Evolutionary conservation across 1,140 invertebrate genomes (phyloP).

Genomic region (Stegodyphus mimosarum): DNA sequence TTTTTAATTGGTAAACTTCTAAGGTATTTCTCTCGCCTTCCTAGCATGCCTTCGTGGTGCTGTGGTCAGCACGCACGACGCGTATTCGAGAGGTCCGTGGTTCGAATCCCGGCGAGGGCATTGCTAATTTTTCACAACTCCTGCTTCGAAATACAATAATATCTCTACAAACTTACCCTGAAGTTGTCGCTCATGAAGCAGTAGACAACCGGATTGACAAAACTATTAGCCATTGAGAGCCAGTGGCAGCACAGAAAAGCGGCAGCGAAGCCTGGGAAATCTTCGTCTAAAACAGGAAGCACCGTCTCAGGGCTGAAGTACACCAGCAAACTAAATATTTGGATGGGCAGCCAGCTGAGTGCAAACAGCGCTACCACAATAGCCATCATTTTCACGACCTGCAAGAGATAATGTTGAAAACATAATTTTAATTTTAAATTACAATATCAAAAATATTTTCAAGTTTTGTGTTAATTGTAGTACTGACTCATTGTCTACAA

Average conservation of each 20-base stretch:
- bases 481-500: neutral
- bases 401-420: slow-evolving; percentile 17
- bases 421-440: neutral
- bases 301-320: slow-evolving; percentile 64
- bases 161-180: slow-evolving; percentile 72
- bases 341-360: slow-evolving; percentile 72
- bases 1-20: neutral
- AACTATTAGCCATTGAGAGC: slow-evolving; percentile 79
- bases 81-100: no score
- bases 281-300: slow-evolving; percentile 64
- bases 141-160: no score
- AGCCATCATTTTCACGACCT: slow-evolving; percentile 74
- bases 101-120: no score
- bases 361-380: slow-evolving; percentile 72
- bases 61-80: no score
- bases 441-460: neutral
- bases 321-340: slow-evolving; percentile 67
- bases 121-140: no score
- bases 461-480: no score
- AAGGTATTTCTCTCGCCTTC: no score
- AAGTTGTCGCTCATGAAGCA: slow-evolving; percentile 90
- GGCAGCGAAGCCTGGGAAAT: slow-evolving; percentile 65
- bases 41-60: no score
- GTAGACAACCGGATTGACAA: slow-evolving; percentile 89
- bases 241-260: slow-evolving; percentile 71